Percentiles rank a stretch among this genome's conserved stretches.
Conservation (phyloP, 2,888 invertebrate genomes). For the Podabrus alpinus region DNA sequence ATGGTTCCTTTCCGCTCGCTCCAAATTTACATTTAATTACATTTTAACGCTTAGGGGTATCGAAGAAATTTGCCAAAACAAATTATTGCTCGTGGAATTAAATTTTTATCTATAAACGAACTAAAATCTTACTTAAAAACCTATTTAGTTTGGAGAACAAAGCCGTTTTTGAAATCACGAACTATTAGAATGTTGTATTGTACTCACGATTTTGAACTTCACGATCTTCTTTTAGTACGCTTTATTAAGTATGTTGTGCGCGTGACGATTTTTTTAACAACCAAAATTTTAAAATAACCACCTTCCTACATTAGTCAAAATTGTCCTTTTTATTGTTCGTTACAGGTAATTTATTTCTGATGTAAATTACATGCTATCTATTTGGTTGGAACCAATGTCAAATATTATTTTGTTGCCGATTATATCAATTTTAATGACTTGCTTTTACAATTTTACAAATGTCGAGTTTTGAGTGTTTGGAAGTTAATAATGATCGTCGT, state of each 20-base stretch:
- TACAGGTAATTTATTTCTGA: neutral
- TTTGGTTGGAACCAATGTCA: neutral
- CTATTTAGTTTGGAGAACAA: neutral
- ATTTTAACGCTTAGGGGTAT: neutral
- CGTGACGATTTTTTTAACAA: neutral
- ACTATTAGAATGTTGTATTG: slow-evolving; percentile 3
- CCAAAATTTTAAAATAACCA: neutral
- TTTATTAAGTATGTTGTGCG: neutral
- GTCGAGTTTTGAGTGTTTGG: neutral
- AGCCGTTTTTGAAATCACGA: slow-evolving; percentile 7
- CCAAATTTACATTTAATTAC: neutral
- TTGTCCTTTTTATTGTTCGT: neutral
- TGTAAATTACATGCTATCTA: neutral
- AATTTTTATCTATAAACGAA: neutral
- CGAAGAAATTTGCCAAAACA: neutral
- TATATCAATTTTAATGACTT: neutral
- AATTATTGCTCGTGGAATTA: neutral
- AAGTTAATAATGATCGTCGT: neutral
- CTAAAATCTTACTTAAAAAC: neutral
- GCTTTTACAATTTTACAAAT: neutral
- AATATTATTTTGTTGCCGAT: neutral
- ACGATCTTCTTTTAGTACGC: slow-evolving; percentile 1
- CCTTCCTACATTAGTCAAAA: neutral
- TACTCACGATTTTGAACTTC: slow-evolving; percentile 15
- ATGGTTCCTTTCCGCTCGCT: neutral